These are phyloP conservation scores for Tanypteryx hageni DNA, from an alignment of 2,888 invertebrate species.

Conservation along the genomic window DNA sequence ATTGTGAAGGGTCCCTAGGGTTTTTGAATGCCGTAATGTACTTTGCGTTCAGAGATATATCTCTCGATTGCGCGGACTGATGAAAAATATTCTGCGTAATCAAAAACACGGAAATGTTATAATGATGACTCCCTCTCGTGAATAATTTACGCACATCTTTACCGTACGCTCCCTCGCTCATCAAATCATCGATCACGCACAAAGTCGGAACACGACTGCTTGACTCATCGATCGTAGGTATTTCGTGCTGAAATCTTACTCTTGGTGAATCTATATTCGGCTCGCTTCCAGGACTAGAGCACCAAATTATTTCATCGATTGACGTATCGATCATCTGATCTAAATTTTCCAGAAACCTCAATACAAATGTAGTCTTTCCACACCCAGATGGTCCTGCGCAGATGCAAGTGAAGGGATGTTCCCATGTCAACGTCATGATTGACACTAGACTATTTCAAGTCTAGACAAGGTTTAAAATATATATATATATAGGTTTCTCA, in stretches of 20 bases:
- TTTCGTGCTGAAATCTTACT: not conserved
- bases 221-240: not conserved
- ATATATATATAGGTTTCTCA: no score
- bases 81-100: not conserved
- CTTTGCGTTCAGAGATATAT: no score
- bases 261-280: not conserved
- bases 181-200: not conserved
- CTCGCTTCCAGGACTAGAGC: no score
- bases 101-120: not conserved
- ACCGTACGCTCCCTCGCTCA: conserved; percentile 3
- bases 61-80: not conserved
- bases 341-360: not conserved
- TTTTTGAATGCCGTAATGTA: not conserved
- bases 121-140: no score
- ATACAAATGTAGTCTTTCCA: not conserved
- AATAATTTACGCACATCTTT: conserved; percentile 17
- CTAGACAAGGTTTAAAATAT: not conserved
- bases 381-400: no score
- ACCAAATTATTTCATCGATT: not conserved
- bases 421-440: not conserved
- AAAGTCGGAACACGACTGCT: not conserved
- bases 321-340: not conserved
- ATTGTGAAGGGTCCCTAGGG: not conserved
- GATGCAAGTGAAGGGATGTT: not conserved
- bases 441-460: not conserved